Evolutionary conservation across 2,113 vertebrate genomes (phyloP), one percentile per base, ranked within the genome.

Genomic region (Mugil cephalus): DNA sequence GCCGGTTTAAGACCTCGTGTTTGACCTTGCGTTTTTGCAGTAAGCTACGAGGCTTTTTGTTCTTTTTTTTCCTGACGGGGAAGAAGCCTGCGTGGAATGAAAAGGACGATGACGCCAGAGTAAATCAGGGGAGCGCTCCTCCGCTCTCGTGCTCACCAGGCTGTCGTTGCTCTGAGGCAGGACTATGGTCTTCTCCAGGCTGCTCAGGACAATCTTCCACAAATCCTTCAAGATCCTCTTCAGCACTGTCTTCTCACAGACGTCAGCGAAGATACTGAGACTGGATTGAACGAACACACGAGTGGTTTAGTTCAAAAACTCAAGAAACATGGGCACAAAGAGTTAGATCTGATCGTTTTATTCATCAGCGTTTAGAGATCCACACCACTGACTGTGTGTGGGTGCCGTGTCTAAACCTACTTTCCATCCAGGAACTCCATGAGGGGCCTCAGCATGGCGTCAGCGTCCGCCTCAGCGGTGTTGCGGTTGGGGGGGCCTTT

Each of bases 361-460:
- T 1, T 30, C 18, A 34, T 48, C n/a, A n/a, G n/a, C n/a, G n/a
- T n/a, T n/a, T n/a, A n/a, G n/a, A n/a, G n/a, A n/a, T n/a, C n/a
- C n/a, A n/a, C n/a, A n/a, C 24, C 24, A 3, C 24, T 51, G 4
- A 15, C 19, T 24, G 8, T 34, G 8, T 34, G 10, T 17, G 54
- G 38, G 38, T n/a, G 42, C 18, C 8, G 2, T n/a, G 21, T 15
- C 35, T 19, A 9, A 6, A 84, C 96, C 95, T 88, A 99, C 98
- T 97, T 98, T 84, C 95, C 93, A 77, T 99, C 98, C 81, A 99
- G 93, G 86, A 99, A 97, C 89, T 99, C 98, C 98, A 99, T 99
- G 65, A 99, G 81, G 0, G 98, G 98, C 45, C 98, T 89, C 45
- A 99, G 94, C 47, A 95, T 94, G 40, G 91, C 86, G 80, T 99